Evolutionary conservation across 2,113 vertebrate species (phyloP).

Genomic region (Platysternon megacephalum): DNA sequence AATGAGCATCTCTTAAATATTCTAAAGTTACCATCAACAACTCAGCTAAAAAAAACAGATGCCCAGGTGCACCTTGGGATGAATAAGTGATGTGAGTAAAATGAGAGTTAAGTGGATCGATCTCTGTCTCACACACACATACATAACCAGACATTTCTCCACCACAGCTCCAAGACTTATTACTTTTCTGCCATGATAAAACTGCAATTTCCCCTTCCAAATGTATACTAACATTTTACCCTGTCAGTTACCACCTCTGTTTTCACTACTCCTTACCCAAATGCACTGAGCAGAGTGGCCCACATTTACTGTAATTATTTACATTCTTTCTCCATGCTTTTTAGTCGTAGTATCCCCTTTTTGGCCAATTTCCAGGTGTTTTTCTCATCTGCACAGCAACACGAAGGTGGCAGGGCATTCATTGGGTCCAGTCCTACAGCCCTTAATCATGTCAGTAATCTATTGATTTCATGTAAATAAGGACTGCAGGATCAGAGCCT

Average conservation of each 20-base stretch:
- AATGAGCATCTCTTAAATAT: background rate
- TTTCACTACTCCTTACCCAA: background rate
- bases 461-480: background rate
- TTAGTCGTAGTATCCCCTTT: accelerated
- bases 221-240: background rate
- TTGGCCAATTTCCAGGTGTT: background rate
- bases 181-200: background rate
- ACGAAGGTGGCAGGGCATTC: accelerated
- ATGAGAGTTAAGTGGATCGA: background rate
- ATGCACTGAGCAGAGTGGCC: background rate
- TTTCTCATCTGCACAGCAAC: background rate
- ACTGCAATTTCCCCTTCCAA: background rate
- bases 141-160: background rate
- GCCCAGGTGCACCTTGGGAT: conserved; percentile 30
- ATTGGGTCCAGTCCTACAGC: background rate
- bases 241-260: background rate
- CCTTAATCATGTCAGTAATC: background rate
- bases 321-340: accelerated
- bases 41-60: background rate
- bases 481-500: background rate
- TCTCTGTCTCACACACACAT: background rate
- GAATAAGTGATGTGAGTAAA: conserved; percentile 53
- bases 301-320: background rate
- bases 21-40: background rate
- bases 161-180: background rate